These are phyloP conservation scores for Eupithecia inturbata DNA, from an alignment of 2,888 invertebrate genomes.

Conservation along the genomic window DNA sequence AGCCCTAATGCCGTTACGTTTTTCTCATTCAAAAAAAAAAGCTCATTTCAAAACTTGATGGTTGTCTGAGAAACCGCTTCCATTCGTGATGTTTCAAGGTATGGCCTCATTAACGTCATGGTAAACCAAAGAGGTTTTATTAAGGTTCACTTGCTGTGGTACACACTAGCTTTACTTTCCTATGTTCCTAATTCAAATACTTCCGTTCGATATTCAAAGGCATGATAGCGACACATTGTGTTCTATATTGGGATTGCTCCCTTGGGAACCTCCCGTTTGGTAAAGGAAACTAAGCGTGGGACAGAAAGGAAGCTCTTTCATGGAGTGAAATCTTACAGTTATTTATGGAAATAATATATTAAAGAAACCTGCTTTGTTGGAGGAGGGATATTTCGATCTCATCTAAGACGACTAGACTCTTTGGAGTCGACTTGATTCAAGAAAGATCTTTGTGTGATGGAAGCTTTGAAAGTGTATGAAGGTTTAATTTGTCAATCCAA, in stretches of 20 bases:
- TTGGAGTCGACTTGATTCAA: neutral
- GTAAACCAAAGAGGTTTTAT: neutral
- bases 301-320: conserved; percentile 29
- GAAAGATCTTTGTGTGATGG: neutral
- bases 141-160: neutral
- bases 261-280: conserved; percentile 21
- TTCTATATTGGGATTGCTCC: conserved; percentile 31
- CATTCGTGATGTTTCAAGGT: neutral
- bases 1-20: neutral
- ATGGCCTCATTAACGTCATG: neutral
- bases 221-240: conserved; percentile 33
- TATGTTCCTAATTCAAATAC: conserved; percentile 10
- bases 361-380: neutral
- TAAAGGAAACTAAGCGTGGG: conserved; percentile 33
- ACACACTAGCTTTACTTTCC: conserved; percentile 1
- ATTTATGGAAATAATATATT: neutral
- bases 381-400: neutral
- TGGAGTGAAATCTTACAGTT: conserved; percentile 23
- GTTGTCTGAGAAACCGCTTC: neutral
- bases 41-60: neutral
- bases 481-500: no score
- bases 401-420: neutral
- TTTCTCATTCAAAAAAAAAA: neutral
- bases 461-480: no score
- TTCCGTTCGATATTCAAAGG: conserved; percentile 23